phyloP scores from a whole-genome alignment of 2,888 invertebrate species.

The Lumbricus terrestris region DNA sequence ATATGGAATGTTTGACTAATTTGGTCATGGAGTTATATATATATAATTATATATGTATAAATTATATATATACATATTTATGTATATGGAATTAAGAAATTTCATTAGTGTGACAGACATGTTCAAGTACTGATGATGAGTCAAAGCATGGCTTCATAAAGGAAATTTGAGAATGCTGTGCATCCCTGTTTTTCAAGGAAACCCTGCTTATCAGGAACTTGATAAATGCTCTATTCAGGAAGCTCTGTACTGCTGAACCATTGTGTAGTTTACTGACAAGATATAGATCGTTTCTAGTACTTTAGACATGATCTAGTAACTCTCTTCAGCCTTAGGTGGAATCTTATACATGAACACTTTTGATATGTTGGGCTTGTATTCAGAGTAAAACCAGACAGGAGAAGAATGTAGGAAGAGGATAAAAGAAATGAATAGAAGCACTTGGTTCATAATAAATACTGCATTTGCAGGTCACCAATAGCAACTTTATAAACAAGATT shows the following conservation, averaged over 20 bases:
- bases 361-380: neutral
- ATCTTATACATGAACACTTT: neutral
- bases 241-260: neutral
- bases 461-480: neutral
- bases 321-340: neutral
- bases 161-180: neutral
- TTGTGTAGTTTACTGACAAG: neutral
- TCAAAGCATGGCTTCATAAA: too few relatives aligned
- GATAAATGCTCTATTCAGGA: constrained; percentile 3
- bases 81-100: neutral
- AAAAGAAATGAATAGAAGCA: neutral
- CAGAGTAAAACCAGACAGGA: neutral
- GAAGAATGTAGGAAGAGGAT: neutral
- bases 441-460: neutral
- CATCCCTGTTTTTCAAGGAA: neutral
- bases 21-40: neutral
- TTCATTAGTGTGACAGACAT: neutral
- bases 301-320: neutral
- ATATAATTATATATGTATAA: too few relatives aligned
- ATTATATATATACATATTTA: neutral
- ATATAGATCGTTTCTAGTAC: neutral
- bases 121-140: neutral
- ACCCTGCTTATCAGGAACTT: neutral
- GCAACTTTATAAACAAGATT: too few relatives aligned
- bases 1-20: neutral